Evolutionary conservation across 2,797 vertebrate genomes (phyloP).

Genomic region (Paguma larvata): DNA sequence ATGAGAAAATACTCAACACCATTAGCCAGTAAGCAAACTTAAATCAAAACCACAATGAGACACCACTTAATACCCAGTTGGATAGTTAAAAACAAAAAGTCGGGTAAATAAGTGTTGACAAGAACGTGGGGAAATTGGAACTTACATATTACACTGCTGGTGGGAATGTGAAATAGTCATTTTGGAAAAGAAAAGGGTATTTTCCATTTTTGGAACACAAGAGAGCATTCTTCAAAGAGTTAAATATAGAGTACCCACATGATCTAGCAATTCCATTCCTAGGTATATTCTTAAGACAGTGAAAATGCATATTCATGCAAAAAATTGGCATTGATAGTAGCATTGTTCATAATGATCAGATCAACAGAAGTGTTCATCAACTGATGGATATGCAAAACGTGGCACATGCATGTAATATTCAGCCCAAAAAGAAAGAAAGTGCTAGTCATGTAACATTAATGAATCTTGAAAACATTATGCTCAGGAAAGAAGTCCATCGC

Average conservation of each 20-base stretch:
- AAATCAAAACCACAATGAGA: not conserved
- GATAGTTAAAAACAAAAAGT: not conserved
- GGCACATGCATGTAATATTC: not conserved
- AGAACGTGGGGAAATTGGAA: not conserved
- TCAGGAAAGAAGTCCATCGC: not conserved
- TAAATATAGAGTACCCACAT: not conserved
- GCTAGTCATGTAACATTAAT: not conserved
- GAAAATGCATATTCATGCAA: not conserved
- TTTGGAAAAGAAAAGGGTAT: not conserved
- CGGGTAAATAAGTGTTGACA: not conserved
- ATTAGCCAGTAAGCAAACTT: not conserved
- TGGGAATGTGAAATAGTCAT: not conserved
- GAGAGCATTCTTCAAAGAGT: not conserved
- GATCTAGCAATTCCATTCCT: not conserved
- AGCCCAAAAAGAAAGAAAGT: not conserved
- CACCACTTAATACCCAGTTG: not conserved
- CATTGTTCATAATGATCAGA: not conserved
- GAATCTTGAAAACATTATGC: not conserved
- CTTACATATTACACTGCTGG: not conserved
- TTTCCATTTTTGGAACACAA: not conserved
- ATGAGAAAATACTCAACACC: not conserved
- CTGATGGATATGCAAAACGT: not conserved
- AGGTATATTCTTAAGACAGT: not conserved
- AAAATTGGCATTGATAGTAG: not conserved
- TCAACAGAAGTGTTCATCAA: not conserved